Base-by-base conservation (phyloP, 2,888 invertebrate species). In the Leucophenga maculata region DNA sequence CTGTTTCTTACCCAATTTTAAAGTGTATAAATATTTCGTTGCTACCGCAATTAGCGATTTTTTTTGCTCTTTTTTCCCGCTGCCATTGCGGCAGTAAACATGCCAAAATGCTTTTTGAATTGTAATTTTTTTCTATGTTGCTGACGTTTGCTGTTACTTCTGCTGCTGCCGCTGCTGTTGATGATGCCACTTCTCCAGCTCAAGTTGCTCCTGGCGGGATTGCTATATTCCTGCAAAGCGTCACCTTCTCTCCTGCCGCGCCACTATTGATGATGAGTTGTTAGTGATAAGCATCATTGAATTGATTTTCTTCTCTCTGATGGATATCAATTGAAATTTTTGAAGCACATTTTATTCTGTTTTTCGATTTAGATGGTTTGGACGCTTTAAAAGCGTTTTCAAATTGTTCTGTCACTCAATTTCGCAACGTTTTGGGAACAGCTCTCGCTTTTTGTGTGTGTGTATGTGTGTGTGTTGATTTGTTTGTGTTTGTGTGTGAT, bases 91-190 rank as follows among this genome's bases (percentile, higher is more conserved):
- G 72, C 79, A 75, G 80, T 80, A 81, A 81, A 81, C 81, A 83
- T 82, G 75, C 82, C 81, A 77, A 81, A 81, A 81, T 81, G 83
- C 81, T 83, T 81, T 83, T 83, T 80, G 83, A 82, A 82, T 83
- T 82, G 81, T 80, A 75, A 78, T 78, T 83, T 75, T 77, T 72
- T 73, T 39, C 39, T 11, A 39, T 68, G 67, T 26, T 67, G 60
- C 55, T 55, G 66, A 52, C 48, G 67, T 59, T 67, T 67, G 46
- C 52, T 55, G 55, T 55, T 22, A 48, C 50, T 52, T 31, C 26
- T 55, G 44, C 20, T 55, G 55, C 20, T 66, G 22, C 50, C 20
- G 57, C 14, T 26, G 20, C 14, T 55, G 9, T 55, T 20, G 55
- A 22, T 11, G 13, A 13, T 26, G 26, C 26, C 9, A 8, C 22